Evolutionary conservation across 2,888 invertebrate species (phyloP), one percentile per base, ranked within the genome.

Genomic region (Pollenia angustigena): DNA sequence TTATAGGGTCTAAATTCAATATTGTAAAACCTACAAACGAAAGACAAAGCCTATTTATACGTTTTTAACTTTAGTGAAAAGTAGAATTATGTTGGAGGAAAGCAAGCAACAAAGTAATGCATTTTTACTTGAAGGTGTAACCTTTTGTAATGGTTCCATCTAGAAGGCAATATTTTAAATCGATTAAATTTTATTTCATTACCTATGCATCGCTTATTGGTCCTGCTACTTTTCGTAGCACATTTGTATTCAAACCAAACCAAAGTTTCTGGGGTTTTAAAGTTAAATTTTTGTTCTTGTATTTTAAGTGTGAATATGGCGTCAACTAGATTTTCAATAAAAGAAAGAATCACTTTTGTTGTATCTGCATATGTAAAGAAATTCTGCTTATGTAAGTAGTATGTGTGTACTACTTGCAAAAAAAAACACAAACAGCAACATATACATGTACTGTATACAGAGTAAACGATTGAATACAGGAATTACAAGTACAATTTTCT

Each of bases 321-420:
- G 81, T 84, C 86, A 81, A 84, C 80, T 81, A 81, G 71, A 87
- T 78, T 86, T 10, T 6, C 64, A 79, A 60, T 8, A 42, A 54
- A 69, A 62, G 7, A 69, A 76, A 44, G n/a, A 58, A 75, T 42
- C 18, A 44, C 44, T 60, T 81, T 71, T 56, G 40, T 66, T 72
- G 58, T 58, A 78, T 78, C 64, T 75, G 62, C 69, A 83, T 62
- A 76, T 71, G 52, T 46, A 64, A 56, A 23, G 1, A 72, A 71
- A 48, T 42, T 56, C 11, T 56, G 42, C 11, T 71, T 83, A 60
- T 54, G 32, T 66, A 74, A 60, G n/a, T 12, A 74, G 46, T 14
- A 23, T 40, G 6, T 23, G 4, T 52, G 10, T 14, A n/a, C 64
- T 60, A 23, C 60, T 42, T 48, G 12, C 16, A 54, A 44, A 52